Percentiles rank a stretch among this genome's conserved stretches.
Evolutionary conservation across 2,888 invertebrate species (phyloP).

Genomic region (Phania funesta): DNA sequence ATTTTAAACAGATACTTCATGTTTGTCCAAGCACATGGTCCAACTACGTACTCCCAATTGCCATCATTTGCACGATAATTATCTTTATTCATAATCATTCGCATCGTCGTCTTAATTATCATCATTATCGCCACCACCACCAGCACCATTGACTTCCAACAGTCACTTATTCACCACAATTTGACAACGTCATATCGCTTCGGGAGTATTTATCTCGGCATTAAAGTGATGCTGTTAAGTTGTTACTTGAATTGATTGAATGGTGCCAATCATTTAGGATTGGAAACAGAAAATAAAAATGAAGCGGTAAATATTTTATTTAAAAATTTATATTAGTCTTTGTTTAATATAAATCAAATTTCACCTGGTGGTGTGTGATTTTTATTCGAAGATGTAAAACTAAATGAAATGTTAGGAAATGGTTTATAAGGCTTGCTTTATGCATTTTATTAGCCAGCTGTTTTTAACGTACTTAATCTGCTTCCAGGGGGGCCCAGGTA

Average conservation of each 20-base stretch:
- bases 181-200: slow-evolving; percentile 41
- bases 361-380: too few species aligned
- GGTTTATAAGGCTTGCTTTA: too few species aligned
- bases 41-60: slow-evolving; percentile 58
- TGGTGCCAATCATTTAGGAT: slow-evolving; percentile 57
- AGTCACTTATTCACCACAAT: slow-evolving; percentile 32
- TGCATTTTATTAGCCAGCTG: too few species aligned
- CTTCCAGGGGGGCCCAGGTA: too few species aligned
- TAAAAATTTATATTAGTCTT: slow-evolving; percentile 24
- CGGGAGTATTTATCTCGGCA: slow-evolving; percentile 66
- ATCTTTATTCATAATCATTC: slow-evolving; percentile 37
- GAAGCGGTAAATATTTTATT: slow-evolving; percentile 43
- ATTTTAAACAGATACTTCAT: slow-evolving; percentile 58
- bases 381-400: too few species aligned
- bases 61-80: slow-evolving; percentile 49
- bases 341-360: too few species aligned
- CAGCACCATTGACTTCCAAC: neutral
- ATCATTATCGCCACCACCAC: neutral
- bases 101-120: slow-evolving; percentile 1
- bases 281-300: slow-evolving; percentile 14
- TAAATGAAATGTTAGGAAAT: too few species aligned
- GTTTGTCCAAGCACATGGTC: slow-evolving; percentile 13
- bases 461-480: too few species aligned
- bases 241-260: slow-evolving; percentile 63
- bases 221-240: slow-evolving; percentile 59